A percentile compares a stretch with the other conserved stretches of the same genome.
Conservation (phyloP, 2,888 invertebrate species). For the Chironomus riparius region DNA sequence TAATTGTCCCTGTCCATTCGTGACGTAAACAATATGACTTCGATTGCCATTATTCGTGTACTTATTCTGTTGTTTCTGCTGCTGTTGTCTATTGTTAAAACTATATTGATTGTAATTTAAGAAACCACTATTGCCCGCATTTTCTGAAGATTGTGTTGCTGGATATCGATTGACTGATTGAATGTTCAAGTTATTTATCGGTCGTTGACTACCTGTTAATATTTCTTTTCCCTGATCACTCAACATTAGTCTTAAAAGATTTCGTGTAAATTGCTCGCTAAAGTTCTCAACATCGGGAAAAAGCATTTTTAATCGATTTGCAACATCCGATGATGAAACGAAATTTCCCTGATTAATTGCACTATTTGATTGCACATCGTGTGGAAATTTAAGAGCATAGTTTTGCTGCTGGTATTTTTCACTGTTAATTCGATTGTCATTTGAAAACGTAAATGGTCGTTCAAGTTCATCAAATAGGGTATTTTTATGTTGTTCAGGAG, state of each 20-base stretch:
- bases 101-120: conserved; percentile 4
- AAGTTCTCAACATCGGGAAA: conserved; percentile 47
- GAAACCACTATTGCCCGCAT: not conserved
- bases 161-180: conserved; percentile 4
- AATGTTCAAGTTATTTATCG: not conserved
- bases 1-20: conserved; percentile 36
- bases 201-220: conserved; percentile 32
- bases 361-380: not conserved
- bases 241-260: conserved; percentile 16
- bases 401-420: not conserved
- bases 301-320: conserved; percentile 36
- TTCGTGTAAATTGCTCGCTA: conserved; percentile 34
- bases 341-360: conserved; percentile 3
- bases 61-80: not conserved
- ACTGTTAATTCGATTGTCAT: not conserved
- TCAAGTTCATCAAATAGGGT: conserved; percentile 1
- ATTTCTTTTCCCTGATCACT: conserved; percentile 33
- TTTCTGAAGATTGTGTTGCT: not conserved
- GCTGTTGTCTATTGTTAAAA: not conserved
- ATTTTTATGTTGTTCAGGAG: not conserved
- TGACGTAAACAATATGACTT: conserved; percentile 39
- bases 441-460: conserved; percentile 7
- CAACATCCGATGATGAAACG: conserved; percentile 8
- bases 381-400: conserved; percentile 8
- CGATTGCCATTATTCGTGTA: conserved; percentile 28